phyloP scores from a whole-genome alignment of 1,140 invertebrate genomes.

The Sitophilus oryzae region DNA sequence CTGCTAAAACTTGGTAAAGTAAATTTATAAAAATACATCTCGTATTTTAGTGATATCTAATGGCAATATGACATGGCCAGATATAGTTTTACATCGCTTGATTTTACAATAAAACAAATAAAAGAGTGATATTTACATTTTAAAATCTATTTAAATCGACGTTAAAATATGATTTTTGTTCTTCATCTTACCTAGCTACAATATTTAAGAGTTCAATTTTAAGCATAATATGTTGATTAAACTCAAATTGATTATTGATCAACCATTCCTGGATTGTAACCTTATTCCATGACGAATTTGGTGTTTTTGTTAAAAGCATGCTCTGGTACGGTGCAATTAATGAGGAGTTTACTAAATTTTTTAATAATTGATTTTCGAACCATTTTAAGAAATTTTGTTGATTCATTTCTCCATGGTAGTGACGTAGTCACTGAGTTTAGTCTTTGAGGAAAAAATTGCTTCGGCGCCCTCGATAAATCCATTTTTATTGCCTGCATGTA shows the following conservation, averaged over 20 bases:
- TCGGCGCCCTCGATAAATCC: constrained; percentile 1
- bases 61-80: no score
- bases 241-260: not conserved
- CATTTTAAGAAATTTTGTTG: not conserved
- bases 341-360: not conserved
- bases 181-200: not conserved
- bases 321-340: not conserved
- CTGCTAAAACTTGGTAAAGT: no score
- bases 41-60: no score
- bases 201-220: not conserved
- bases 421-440: not conserved
- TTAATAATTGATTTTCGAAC: not conserved
- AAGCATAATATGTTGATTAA: no score
- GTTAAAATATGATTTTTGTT: not conserved
- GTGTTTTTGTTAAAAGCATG: not conserved
- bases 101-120: not conserved
- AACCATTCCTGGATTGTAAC: not conserved
- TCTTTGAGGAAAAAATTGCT: not conserved
- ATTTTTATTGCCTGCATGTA: constrained; percentile 3
- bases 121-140: no score
- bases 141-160: not conserved
- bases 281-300: not conserved
- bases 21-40: no score
- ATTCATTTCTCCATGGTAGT: not conserved
- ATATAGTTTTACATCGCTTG: no score